phyloP scores from a whole-genome alignment of 2,113 vertebrate species.

The Natator depressus region DNA sequence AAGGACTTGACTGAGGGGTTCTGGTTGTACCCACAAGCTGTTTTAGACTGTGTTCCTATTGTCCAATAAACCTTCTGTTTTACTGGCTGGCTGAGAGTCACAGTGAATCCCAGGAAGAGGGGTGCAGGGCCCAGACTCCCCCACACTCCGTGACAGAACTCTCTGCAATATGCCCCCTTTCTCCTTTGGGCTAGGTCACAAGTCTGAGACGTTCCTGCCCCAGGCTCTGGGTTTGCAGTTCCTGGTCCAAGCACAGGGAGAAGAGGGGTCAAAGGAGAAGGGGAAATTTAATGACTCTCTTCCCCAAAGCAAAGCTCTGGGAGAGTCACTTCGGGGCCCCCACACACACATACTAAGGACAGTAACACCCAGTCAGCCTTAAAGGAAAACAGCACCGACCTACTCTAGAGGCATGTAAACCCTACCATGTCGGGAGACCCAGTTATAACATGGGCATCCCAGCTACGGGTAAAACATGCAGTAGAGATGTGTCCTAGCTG shows the following conservation, averaged over 20 bases:
- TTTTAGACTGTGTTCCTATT: too few relatives aligned
- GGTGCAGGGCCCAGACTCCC: too few relatives aligned
- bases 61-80: too few relatives aligned
- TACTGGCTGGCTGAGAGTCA: too few relatives aligned
- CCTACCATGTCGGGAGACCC: not conserved
- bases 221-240: not conserved
- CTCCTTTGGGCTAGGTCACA: not conserved
- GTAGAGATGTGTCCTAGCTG: not conserved
- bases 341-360: accelerated
- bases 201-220: not conserved
- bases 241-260: not conserved
- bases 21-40: too few relatives aligned
- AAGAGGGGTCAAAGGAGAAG: not conserved
- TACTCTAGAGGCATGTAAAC: accelerated
- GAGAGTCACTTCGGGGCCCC: not conserved
- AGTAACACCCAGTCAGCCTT: not conserved
- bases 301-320: not conserved
- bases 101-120: too few relatives aligned
- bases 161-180: not conserved
- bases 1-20: too few relatives aligned
- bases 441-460: not conserved
- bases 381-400: not conserved
- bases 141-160: not conserved
- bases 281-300: not conserved
- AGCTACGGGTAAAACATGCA: not conserved